These are phyloP conservation scores for Leucopsar rothschildi DNA, from an alignment of 2,113 vertebrate genomes.

Conservation along the genomic window DNA sequence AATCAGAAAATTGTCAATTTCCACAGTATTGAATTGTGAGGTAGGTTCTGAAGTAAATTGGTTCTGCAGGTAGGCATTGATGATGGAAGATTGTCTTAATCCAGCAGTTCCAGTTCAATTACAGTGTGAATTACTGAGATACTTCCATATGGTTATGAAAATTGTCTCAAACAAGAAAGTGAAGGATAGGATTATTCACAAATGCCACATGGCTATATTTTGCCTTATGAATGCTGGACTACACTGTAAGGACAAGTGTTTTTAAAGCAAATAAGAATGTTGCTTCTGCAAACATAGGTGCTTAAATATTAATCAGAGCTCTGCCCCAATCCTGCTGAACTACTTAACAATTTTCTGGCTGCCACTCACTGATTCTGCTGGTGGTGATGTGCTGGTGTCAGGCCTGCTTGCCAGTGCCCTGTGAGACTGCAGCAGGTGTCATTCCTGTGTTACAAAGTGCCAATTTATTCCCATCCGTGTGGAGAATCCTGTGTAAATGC, in stretches of 20 bases:
- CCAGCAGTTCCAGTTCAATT: constrained; percentile 6
- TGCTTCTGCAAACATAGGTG: constrained; percentile 14
- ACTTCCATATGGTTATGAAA: background rate
- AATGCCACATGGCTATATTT: background rate
- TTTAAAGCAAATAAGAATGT: constrained; percentile 37
- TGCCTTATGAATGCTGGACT: background rate
- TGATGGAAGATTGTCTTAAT: constrained; percentile 4
- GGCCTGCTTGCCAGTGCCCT: background rate
- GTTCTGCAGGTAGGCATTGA: background rate
- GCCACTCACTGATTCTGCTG: constrained; percentile 36
- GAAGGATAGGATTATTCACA: background rate
- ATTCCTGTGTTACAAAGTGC: background rate
- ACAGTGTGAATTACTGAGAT: background rate
- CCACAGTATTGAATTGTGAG: background rate
- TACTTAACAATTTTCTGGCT: constrained; percentile 19
- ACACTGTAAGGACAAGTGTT: background rate
- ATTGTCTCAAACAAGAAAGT: background rate
- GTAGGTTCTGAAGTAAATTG: background rate
- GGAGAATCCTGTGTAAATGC: background rate
- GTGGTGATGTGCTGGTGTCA: constrained; percentile 14
- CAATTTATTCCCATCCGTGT: background rate
- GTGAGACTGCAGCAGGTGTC: background rate
- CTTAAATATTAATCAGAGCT: constrained; percentile 55
- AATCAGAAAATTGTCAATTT: background rate
- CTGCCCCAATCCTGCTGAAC: background rate